phyloP scores from a whole-genome alignment of 2,113 vertebrate species.

The Osmerus eperlanus region DNA sequence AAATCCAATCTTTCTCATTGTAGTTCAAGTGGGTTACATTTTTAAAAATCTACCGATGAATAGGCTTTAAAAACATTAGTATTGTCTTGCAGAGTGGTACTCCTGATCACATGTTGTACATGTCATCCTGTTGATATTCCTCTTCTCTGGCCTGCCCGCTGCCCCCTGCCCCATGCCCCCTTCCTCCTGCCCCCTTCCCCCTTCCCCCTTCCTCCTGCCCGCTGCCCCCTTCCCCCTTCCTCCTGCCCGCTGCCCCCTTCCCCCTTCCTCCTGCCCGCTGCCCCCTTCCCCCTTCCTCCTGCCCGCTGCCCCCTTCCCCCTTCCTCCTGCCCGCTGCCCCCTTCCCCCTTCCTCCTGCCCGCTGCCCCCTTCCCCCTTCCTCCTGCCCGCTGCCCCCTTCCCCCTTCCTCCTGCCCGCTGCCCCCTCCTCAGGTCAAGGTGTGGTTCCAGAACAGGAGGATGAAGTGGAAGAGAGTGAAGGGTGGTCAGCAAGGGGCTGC shows the following conservation, averaged over 20 bases:
- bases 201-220: neutral
- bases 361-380: neutral
- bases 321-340: neutral
- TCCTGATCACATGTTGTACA: no score
- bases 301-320: neutral
- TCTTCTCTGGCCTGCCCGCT: no score
- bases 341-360: neutral
- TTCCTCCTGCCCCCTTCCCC: neutral
- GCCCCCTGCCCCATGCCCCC: no score
- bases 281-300: neutral
- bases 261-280: neutral
- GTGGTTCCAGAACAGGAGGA: conserved; percentile 89
- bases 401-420: neutral
- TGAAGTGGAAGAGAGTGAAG: conserved; percentile 93
- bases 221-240: neutral
- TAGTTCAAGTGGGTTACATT: no score
- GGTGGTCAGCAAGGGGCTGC: conserved; percentile 87
- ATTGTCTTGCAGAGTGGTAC: no score
- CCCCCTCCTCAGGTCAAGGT: conserved; percentile 79
- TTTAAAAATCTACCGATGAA: no score
- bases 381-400: neutral
- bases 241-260: neutral
- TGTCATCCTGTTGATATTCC: no score
- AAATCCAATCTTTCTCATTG: no score
- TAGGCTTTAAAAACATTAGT: no score